Conservation (phyloP, 2,113 vertebrate genomes). For the Natator depressus region DNA sequence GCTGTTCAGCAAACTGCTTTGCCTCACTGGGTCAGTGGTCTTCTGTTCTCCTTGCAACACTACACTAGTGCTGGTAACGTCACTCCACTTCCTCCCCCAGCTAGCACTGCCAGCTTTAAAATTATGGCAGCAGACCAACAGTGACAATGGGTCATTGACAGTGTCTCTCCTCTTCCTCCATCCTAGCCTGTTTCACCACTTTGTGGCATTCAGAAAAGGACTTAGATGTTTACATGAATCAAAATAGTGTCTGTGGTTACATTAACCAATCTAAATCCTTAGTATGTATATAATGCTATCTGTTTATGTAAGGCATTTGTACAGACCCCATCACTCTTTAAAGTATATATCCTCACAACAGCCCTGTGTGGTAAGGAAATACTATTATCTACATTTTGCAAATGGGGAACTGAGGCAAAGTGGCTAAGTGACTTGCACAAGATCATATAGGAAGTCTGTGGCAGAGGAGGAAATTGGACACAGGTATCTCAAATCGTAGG, state of each 20-base stretch:
- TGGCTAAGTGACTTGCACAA: not conserved
- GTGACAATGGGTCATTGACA: slow-evolving; percentile 25
- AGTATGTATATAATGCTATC: not conserved
- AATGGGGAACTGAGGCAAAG: not conserved
- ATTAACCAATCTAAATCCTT: not conserved
- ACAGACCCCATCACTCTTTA: not conserved
- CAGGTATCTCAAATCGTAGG: not conserved
- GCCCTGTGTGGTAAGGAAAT: not conserved
- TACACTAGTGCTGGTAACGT: not conserved
- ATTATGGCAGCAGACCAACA: not conserved
- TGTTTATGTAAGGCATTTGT: not conserved
- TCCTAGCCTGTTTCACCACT: not conserved
- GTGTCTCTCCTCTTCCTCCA: slow-evolving; percentile 2
- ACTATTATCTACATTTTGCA: not conserved
- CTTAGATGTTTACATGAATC: slow-evolving; percentile 19
- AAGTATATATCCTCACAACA: not conserved
- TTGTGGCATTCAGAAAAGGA: not conserved
- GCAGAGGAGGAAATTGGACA: not conserved
- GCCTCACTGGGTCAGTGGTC: not conserved
- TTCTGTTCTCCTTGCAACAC: not conserved
- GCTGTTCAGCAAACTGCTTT: not conserved
- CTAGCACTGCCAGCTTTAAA: not conserved
- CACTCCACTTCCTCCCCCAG: not conserved
- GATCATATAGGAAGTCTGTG: not conserved
- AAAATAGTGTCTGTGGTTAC: not conserved